phyloP scores from a whole-genome alignment of 2,888 invertebrate species.

The Syrphus vitripennis region DNA sequence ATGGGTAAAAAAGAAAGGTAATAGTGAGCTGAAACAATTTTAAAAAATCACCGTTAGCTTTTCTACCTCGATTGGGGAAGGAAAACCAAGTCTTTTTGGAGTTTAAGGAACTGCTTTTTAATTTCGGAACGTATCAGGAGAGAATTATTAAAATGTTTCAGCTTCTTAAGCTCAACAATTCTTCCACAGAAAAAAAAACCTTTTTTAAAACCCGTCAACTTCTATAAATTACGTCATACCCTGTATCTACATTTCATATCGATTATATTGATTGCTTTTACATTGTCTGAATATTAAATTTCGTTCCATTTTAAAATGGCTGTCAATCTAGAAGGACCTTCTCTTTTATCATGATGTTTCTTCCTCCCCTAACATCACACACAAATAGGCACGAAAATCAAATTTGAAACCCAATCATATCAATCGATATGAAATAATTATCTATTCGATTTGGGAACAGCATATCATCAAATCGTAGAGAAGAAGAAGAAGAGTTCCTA shows the following conservation, averaged over 20 bases:
- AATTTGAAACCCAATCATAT: slow-evolving; percentile 37
- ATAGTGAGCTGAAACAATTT: too few species aligned
- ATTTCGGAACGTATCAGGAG: too few species aligned
- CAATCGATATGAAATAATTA: slow-evolving; percentile 58
- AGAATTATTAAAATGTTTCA: too few species aligned
- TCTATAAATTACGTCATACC: too few species aligned
- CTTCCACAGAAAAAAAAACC: neutral
- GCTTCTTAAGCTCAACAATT: too few species aligned
- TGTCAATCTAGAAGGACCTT: neutral
- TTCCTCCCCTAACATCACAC: neutral
- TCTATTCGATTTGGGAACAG: slow-evolving; percentile 49
- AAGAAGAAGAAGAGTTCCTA: neutral
- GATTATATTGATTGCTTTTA: slow-evolving; percentile 36
- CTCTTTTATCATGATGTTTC: neutral
- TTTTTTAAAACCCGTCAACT: neutral
- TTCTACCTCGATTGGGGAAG: too few species aligned
- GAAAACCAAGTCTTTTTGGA: too few species aligned
- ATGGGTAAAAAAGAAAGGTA: too few species aligned
- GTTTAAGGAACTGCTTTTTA: too few species aligned
- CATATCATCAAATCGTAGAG: neutral
- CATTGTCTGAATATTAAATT: slow-evolving; percentile 34
- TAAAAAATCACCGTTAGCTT: too few species aligned
- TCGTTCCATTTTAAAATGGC: neutral
- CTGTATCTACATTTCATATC: neutral
- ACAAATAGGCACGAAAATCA: neutral